phyloP scores from a whole-genome alignment of 1,140 invertebrate genomes.

The Diploscapter pachys region DNA sequence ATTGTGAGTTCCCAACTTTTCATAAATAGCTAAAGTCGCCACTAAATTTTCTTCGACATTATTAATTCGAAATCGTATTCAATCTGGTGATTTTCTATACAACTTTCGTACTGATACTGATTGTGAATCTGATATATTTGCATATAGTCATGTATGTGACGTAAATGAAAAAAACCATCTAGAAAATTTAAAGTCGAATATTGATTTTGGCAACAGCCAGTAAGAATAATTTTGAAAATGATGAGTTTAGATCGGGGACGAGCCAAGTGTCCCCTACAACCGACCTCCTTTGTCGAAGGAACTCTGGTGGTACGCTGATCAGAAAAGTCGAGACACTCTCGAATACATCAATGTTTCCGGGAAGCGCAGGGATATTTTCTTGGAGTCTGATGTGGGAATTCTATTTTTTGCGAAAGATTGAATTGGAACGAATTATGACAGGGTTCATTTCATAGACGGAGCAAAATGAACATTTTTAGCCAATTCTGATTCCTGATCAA shows the following conservation, averaged over 20 bases:
- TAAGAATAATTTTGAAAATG: background rate
- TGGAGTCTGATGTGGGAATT: conserved; percentile 24
- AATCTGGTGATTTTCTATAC: background rate
- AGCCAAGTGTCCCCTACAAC: conserved; percentile 78
- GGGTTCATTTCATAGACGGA: no score
- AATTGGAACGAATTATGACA: no score
- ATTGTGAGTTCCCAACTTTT: conserved; percentile 17
- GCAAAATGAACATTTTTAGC: no score
- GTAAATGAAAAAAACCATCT: background rate
- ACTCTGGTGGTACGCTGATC: conserved; percentile 72
- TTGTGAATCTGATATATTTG: background rate
- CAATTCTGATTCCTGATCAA: no score
- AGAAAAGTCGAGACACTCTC: conserved; percentile 65
- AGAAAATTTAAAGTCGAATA: background rate
- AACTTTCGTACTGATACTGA: background rate
- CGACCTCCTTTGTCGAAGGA: conserved; percentile 85
- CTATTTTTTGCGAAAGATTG: background rate
- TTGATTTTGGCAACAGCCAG: background rate
- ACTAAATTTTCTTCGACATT: no score
- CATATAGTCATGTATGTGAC: background rate
- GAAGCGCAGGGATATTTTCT: conserved; percentile 61
- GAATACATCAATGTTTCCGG: conserved; percentile 85
- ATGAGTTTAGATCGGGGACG: conserved; percentile 67
- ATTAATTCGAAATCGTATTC: no score
- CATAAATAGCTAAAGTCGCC: background rate